phyloP scores from a whole-genome alignment of 2,888 invertebrate genomes.

The Drosophila longiperda region DNA sequence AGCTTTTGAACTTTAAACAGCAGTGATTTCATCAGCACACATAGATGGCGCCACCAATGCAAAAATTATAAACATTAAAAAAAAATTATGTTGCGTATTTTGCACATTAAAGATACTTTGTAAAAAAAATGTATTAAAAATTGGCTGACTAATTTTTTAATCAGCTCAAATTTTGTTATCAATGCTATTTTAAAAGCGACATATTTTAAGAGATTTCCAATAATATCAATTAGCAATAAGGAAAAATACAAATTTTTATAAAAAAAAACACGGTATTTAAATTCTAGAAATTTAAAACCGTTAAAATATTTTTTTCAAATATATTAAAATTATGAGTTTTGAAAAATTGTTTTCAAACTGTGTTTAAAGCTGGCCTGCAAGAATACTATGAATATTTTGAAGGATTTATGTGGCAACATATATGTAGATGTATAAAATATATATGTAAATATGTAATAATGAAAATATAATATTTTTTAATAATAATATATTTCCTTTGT shows the following conservation, averaged over 20 bases:
- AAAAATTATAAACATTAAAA: background rate
- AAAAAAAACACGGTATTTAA: background rate
- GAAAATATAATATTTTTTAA: background rate
- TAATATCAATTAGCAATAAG: background rate
- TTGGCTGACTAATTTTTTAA: background rate
- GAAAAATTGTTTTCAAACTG: background rate
- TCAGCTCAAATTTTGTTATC: background rate
- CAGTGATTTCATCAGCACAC: background rate
- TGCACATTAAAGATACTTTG: background rate
- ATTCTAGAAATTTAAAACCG: background rate
- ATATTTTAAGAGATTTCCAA: background rate
- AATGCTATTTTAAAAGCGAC: background rate
- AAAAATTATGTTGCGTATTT: background rate
- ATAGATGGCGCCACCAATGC: constrained; percentile 50
- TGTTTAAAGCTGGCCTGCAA: background rate
- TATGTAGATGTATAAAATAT: background rate
- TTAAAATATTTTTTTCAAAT: background rate
- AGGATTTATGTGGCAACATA: background rate
- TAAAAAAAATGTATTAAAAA: background rate
- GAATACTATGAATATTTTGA: background rate
- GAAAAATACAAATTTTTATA: background rate
- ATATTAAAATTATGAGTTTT: background rate
- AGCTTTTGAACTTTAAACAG: background rate
- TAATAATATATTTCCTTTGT: background rate
- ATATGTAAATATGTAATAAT: no score